Percentiles rank a stretch among this genome's conserved stretches.
These are phyloP conservation scores for Melitaea cinxia DNA, from an alignment of 1,140 invertebrate genomes.

Conservation along the genomic window DNA sequence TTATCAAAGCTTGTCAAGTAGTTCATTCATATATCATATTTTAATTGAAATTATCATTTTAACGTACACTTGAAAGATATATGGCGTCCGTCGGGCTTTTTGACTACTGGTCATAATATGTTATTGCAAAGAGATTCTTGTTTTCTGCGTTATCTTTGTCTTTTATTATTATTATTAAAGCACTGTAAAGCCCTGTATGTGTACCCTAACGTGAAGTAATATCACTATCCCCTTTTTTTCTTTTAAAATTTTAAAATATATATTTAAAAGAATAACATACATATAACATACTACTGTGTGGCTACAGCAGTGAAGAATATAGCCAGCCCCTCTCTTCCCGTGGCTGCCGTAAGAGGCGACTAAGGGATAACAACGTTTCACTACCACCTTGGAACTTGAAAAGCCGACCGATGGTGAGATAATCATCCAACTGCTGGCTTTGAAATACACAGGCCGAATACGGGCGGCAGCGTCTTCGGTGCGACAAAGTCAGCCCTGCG, in stretches of 20 bases:
- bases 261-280: too few relatives aligned
- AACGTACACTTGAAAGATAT: not conserved
- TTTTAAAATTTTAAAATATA: not conserved
- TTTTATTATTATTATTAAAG: not conserved
- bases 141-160: not conserved
- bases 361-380: too few relatives aligned
- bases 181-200: not conserved
- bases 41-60: constrained; percentile 10
- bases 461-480: too few relatives aligned
- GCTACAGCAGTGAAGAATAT: too few relatives aligned
- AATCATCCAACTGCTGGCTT: too few relatives aligned
- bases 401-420: too few relatives aligned
- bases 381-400: too few relatives aligned
- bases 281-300: too few relatives aligned
- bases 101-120: not conserved
- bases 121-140: not conserved
- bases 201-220: not conserved
- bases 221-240: not conserved
- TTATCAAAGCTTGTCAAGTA: constrained; percentile 4
- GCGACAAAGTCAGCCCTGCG: too few relatives aligned
- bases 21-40: constrained; percentile 3
- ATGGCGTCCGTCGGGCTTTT: not conserved
- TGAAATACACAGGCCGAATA: too few relatives aligned
- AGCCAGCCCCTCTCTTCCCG: too few relatives aligned
- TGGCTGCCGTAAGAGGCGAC: too few relatives aligned